Conservation (phyloP, 2,888 invertebrate species). For the Agrochola circellaris region DNA sequence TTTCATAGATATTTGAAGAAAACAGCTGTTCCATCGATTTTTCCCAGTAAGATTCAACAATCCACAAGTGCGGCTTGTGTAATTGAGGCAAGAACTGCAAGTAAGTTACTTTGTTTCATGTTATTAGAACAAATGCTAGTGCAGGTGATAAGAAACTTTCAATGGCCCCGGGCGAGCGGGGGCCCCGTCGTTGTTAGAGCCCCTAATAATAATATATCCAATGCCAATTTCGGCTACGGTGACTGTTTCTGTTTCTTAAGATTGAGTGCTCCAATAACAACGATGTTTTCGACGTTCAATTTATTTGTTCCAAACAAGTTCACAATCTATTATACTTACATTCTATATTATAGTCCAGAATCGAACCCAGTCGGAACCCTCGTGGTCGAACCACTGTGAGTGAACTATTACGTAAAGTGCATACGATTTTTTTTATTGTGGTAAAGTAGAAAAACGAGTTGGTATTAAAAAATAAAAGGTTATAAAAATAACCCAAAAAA, state of each 20-base stretch:
- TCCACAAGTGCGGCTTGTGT: not conserved
- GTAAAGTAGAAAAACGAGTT: not conserved
- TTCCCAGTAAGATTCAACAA: conserved; percentile 17
- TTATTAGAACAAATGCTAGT: not conserved
- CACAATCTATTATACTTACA: not conserved
- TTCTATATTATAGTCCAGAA: not conserved
- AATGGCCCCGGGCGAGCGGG: not conserved
- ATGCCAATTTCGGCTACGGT: not conserved
- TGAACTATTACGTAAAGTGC: not conserved
- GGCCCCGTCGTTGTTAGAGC: not conserved
- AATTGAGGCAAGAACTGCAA: conserved; percentile 3
- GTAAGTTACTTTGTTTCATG: conserved; percentile 31
- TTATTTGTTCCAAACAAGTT: not conserved
- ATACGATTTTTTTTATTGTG: not conserved
- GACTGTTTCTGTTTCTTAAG: not conserved
- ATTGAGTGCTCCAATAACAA: not conserved
- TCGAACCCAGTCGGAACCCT: not conserved
- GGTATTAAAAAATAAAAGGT: not conserved
- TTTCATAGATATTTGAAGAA: conserved; percentile 56
- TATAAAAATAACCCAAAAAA: too few species aligned
- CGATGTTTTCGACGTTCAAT: not conserved
- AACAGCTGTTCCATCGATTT: conserved; percentile 56
- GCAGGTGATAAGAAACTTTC: not conserved
- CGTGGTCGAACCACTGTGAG: not conserved
- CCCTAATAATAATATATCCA: not conserved